These are phyloP conservation scores for Grammomys dolichurus DNA, from an alignment of 2,113 vertebrate species.

Conservation along the genomic window DNA sequence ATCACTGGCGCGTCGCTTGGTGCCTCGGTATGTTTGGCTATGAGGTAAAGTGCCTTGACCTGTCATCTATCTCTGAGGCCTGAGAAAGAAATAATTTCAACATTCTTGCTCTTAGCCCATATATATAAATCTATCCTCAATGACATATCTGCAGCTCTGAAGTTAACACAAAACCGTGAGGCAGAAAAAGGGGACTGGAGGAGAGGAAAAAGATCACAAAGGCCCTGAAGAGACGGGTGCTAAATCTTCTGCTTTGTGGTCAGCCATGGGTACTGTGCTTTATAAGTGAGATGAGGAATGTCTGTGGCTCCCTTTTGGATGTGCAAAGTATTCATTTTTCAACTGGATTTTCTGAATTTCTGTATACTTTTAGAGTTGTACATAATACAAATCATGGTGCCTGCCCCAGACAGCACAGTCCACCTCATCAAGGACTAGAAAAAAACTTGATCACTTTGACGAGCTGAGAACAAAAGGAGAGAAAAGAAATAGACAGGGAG, in stretches of 20 bases:
- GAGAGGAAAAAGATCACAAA: neutral
- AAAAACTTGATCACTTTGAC: neutral
- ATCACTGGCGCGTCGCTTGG: conserved; percentile 71
- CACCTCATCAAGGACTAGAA: neutral
- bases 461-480: conserved; percentile 34
- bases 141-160: conserved; percentile 61
- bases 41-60: conserved; percentile 78
- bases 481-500: neutral
- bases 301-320: conserved; percentile 56
- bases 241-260: conserved; percentile 61
- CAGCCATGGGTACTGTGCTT: conserved; percentile 52
- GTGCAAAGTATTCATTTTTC: conserved; percentile 60
- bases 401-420: neutral
- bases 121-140: conserved; percentile 76
- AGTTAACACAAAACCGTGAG: conserved; percentile 8
- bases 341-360: conserved; percentile 61
- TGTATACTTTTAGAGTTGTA: conserved; percentile 40
- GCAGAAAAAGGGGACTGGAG: neutral
- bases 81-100: conserved; percentile 80
- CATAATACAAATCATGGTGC: neutral
- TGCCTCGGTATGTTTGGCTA: conserved; percentile 75
- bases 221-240: conserved; percentile 44
- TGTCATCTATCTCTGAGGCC: conserved; percentile 67
- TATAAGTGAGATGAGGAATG: conserved; percentile 53
- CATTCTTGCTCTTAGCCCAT: conserved; percentile 72